A percentile compares a stretch with the other conserved stretches of the same genome.
Evolutionary conservation across 2,888 invertebrate genomes (phyloP).

Genomic region (Oegoconia quadripuncta): DNA sequence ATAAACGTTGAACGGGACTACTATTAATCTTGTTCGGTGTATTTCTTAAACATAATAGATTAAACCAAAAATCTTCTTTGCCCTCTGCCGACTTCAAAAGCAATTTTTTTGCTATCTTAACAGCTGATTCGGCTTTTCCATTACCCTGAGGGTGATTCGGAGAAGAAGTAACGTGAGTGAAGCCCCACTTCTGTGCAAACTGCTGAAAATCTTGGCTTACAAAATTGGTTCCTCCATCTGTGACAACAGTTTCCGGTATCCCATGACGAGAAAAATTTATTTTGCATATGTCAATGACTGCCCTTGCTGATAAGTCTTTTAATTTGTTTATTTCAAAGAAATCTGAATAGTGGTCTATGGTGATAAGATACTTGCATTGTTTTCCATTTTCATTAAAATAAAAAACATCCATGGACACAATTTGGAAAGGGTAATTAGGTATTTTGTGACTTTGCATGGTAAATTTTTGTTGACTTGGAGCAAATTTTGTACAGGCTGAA

Average conservation of each 20-base stretch:
- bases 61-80: conserved; percentile 4
- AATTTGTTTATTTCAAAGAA: background rate
- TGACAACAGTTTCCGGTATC: background rate
- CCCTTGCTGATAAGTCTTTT: conserved; percentile 2
- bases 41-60: background rate
- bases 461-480: conserved; percentile 1
- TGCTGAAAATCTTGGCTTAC: too few species aligned
- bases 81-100: background rate
- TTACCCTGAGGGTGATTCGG: too few species aligned
- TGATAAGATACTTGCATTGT: too few species aligned
- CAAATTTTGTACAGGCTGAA: background rate
- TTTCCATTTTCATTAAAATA: background rate
- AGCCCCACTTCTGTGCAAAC: too few species aligned
- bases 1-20: conserved; percentile 1
- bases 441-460: conserved; percentile 3
- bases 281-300: conserved; percentile 3
- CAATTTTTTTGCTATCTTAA: conserved; percentile 1
- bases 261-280: background rate
- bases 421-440: conserved; percentile 2
- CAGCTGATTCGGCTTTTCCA: background rate
- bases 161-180: too few species aligned
- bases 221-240: background rate
- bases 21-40: conserved; percentile 1
- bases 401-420: conserved; percentile 2
- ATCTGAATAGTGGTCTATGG: too few species aligned